phyloP scores from a whole-genome alignment of 1,140 invertebrate genomes.

The Apis florea region DNA sequence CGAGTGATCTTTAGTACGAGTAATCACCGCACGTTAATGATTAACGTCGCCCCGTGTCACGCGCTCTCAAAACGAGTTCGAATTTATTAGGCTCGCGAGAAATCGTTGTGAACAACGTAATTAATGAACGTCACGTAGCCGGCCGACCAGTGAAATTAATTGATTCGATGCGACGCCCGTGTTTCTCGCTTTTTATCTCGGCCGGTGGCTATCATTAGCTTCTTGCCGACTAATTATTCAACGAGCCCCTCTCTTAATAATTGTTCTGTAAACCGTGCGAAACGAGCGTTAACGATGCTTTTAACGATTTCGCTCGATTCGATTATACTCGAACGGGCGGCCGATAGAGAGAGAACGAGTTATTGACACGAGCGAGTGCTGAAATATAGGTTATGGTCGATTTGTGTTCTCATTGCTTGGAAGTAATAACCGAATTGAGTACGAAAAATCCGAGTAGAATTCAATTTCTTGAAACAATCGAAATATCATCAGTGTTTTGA shows the following conservation, averaged over 20 bases:
- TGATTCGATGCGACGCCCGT: slow-evolving; percentile 46
- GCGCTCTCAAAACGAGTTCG: slow-evolving; percentile 27
- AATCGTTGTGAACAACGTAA: slow-evolving; percentile 47
- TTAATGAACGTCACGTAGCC: slow-evolving; percentile 62
- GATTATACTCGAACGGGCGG: background rate
- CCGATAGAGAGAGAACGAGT: background rate
- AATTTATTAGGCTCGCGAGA: slow-evolving; percentile 36
- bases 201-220: slow-evolving; percentile 37
- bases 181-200: slow-evolving; percentile 50
- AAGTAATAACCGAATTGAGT: background rate
- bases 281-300: slow-evolving; percentile 10
- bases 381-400: background rate
- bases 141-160: slow-evolving; percentile 50
- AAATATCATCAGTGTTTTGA: background rate
- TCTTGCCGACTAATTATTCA: slow-evolving; percentile 51
- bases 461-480: background rate
- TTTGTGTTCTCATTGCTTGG: background rate
- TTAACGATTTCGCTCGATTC: slow-evolving; percentile 8
- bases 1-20: slow-evolving; percentile 6
- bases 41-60: slow-evolving; percentile 12
- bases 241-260: slow-evolving; percentile 1
- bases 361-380: background rate
- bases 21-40: slow-evolving; percentile 27
- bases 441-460: too few species aligned
- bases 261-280: background rate